A percentile compares a stretch with the other conserved stretches of the same genome.
These are phyloP conservation scores for Clarias gariepinus DNA, from an alignment of 2,113 vertebrate species.

Conservation along the genomic window DNA sequence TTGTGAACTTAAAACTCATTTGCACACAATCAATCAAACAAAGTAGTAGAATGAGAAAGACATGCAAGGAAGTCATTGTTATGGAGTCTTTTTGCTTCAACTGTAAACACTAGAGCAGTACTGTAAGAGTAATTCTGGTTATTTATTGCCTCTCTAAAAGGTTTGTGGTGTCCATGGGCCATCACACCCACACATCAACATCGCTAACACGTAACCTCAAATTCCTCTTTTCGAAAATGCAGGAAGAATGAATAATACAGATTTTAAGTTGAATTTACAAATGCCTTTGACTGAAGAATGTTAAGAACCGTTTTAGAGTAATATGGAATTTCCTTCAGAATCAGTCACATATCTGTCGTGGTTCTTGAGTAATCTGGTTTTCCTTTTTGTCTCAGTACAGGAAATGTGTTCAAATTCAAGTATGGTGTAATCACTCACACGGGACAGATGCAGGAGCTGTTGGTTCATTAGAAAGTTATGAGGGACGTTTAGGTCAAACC, in stretches of 20 bases:
- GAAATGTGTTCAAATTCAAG: neutral
- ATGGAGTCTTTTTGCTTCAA: neutral
- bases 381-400: neutral
- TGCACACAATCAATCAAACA: neutral
- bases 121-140: slow-evolving; percentile 19
- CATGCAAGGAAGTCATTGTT: neutral
- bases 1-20: neutral
- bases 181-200: slow-evolving; percentile 14
- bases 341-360: too few species aligned
- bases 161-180: neutral
- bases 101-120: neutral
- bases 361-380: slow-evolving; percentile 6
- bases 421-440: neutral
- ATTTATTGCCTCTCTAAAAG: slow-evolving; percentile 15
- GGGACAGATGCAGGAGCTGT: neutral
- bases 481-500: too few species aligned
- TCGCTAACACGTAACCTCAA: neutral
- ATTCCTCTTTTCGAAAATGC: neutral
- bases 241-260: neutral
- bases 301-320: neutral
- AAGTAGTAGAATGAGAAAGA: neutral
- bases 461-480: neutral
- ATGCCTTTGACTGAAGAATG: neutral
- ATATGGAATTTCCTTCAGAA: too few species aligned
- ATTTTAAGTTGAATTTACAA: neutral